Percentiles rank a stretch among this genome's conserved stretches.
These are phyloP conservation scores for Ceratotherium simum DNA, from an alignment of 2,113 vertebrate species.

Conservation along the genomic window DNA sequence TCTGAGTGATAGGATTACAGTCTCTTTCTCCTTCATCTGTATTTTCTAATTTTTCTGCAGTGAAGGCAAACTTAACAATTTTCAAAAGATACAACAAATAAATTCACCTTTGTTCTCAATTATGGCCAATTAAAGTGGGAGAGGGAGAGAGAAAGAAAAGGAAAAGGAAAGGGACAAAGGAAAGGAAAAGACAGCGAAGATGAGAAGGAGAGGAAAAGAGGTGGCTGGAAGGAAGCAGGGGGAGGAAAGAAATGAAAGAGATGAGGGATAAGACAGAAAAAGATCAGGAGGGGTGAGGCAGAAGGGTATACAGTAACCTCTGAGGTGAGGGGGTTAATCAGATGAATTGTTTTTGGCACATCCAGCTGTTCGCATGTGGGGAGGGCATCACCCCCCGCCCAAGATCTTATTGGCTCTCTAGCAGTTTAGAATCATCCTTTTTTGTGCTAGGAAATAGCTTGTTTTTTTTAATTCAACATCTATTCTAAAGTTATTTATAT, in stretches of 20 bases:
- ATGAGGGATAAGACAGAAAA: background rate
- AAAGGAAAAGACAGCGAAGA: background rate
- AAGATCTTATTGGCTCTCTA: background rate
- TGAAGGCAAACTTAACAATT: slow-evolving; percentile 4
- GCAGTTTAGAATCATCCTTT: background rate
- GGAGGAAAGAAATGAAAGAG: background rate
- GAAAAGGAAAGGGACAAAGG: background rate
- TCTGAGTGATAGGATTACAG: background rate
- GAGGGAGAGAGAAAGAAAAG: background rate
- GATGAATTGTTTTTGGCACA: background rate
- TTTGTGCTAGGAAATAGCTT: slow-evolving; percentile 10
- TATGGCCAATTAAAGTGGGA: background rate
- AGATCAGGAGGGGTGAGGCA: background rate
- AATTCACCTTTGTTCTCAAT: slow-evolving; percentile 26
- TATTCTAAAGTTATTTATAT: slow-evolving; percentile 40
- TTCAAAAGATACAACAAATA: slow-evolving; percentile 16
- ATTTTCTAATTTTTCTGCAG: slow-evolving; percentile 30
- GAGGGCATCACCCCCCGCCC: background rate
- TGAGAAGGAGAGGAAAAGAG: background rate
- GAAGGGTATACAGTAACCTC: background rate
- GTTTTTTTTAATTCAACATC: background rate
- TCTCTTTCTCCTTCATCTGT: background rate
- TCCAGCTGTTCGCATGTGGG: background rate
- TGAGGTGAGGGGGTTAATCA: background rate
- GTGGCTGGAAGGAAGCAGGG: background rate